Evolutionary conservation across 2,797 vertebrate genomes (phyloP).

Genomic region (Galaxias olidus): DNA sequence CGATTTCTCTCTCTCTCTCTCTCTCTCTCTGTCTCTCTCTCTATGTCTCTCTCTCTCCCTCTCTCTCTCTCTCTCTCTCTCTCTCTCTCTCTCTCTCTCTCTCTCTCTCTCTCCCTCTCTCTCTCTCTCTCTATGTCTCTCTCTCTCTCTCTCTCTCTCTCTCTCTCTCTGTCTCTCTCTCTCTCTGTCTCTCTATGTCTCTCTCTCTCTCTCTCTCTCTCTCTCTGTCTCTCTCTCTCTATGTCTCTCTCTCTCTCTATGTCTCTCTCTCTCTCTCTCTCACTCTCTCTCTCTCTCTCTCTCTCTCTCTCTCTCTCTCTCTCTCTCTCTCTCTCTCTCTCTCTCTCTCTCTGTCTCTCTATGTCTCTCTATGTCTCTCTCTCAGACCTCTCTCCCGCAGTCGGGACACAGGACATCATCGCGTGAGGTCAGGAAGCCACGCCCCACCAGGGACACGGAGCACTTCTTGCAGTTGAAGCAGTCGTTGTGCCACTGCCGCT

Average conservation of each 20-base stretch:
- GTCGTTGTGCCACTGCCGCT: constrained; percentile 96
- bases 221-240: background rate
- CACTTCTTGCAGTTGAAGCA: constrained; percentile 97
- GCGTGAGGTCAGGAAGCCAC: constrained; percentile 90
- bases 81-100: background rate
- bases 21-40: too few relatives aligned
- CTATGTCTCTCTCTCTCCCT: too few relatives aligned
- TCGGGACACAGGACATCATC: constrained; percentile 92
- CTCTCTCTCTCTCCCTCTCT: constrained; percentile 1
- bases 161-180: constrained; percentile 67
- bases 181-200: background rate
- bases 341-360: background rate
- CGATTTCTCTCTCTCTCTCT: too few relatives aligned
- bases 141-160: too few relatives aligned
- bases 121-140: too few relatives aligned
- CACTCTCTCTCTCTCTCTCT: too few relatives aligned
- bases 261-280: too few relatives aligned
- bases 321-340: too few relatives aligned
- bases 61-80: background rate
- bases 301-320: background rate
- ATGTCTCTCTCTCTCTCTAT: constrained; percentile 45
- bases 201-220: too few relatives aligned
- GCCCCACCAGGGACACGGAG: constrained; percentile 87
- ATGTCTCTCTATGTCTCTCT: background rate
- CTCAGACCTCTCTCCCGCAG: constrained; percentile 88